These are phyloP conservation scores for Bombylius discolor DNA, from an alignment of 2,888 invertebrate species.

Conservation along the genomic window DNA sequence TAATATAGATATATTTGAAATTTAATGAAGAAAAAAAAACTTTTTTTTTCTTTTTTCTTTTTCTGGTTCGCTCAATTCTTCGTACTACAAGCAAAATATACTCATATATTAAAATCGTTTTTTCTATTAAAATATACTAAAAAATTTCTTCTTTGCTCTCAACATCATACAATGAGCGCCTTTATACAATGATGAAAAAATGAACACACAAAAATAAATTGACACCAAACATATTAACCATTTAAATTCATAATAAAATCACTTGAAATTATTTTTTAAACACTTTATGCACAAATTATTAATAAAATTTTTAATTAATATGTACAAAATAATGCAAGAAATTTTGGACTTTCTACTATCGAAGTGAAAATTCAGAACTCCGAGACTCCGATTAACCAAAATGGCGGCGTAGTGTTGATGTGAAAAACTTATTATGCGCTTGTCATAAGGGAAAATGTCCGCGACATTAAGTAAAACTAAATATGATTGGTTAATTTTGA, in stretches of 20 bases:
- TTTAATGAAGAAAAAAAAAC: neutral
- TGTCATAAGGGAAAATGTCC: conserved; percentile 61
- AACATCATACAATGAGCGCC: conserved; percentile 13
- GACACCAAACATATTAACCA: conserved; percentile 7
- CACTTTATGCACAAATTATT: conserved; percentile 10
- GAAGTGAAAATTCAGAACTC: conserved; percentile 11
- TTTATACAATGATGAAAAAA: conserved; percentile 2
- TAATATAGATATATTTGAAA: too few relatives aligned
- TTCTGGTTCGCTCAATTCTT: neutral
- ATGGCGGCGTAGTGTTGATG: conserved; percentile 83
- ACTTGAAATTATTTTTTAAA: conserved; percentile 1
- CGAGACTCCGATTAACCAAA: conserved; percentile 71
- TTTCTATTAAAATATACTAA: neutral
- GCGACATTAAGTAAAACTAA: conserved; percentile 38
- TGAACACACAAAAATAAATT: conserved; percentile 11
- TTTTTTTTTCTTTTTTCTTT: neutral
- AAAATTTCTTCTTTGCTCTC: neutral
- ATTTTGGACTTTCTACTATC: conserved; percentile 9
- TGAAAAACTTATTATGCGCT: conserved; percentile 83
- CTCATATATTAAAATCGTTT: neutral
- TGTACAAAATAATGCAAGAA: neutral
- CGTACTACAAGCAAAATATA: neutral
- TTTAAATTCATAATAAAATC: conserved; percentile 2
- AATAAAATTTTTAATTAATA: conserved; percentile 3
- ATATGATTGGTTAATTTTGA: conserved; percentile 36